These are phyloP conservation scores for Orchesella flavescens DNA, from an alignment of 2,888 invertebrate genomes.

Conservation along the genomic window DNA sequence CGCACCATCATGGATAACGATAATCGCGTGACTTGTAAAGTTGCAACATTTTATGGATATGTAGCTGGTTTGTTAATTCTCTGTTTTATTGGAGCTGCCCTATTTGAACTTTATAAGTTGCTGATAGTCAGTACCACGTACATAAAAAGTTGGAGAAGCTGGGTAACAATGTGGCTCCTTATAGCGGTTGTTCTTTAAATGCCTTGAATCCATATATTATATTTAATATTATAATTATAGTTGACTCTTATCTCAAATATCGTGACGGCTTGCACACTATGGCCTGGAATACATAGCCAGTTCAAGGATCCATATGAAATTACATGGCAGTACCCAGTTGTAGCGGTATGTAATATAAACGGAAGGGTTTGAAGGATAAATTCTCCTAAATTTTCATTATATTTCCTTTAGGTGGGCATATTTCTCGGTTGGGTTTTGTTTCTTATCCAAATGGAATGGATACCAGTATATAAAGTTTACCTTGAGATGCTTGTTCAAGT, in stretches of 20 bases:
- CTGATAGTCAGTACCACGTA: constrained; percentile 40
- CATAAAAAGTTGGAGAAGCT: constrained; percentile 57
- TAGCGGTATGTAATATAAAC: constrained; percentile 54
- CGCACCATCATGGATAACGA: too few species aligned
- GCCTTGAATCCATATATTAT: background rate
- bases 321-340: constrained; percentile 63
- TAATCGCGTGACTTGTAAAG: background rate
- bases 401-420: constrained; percentile 57
- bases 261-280: constrained; percentile 56
- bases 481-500: constrained; percentile 65
- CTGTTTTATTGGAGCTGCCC: constrained; percentile 26
- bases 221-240: constrained; percentile 5
- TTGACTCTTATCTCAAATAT: constrained; percentile 38
- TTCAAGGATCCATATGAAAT: constrained; percentile 45
- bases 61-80: constrained; percentile 19
- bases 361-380: too few species aligned
- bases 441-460: constrained; percentile 59
- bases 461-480: constrained; percentile 54
- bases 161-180: constrained; percentile 39
- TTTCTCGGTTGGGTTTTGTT: constrained; percentile 65
- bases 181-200: too few species aligned
- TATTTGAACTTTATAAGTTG: constrained; percentile 49
- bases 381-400: background rate
- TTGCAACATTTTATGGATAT: constrained; percentile 52
- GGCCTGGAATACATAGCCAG: constrained; percentile 64